Base-by-base conservation (phyloP, 2,797 vertebrate genomes). In the Microtus californicus region DNA sequence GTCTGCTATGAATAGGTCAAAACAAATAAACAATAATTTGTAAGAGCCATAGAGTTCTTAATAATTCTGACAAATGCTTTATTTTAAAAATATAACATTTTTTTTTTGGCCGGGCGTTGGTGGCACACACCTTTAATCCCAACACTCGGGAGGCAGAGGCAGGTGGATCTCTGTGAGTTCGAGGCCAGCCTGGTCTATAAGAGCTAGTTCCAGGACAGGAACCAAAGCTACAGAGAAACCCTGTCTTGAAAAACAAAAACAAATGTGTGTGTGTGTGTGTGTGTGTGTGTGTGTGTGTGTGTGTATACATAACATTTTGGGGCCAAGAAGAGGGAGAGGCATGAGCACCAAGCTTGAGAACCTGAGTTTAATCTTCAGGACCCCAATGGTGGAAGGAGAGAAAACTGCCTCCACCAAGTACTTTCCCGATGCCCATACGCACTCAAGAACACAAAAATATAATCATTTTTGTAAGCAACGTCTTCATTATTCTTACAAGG, bases 1-100 rank as follows among this genome's bases (percentile, higher is more conserved):
- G 51, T 85, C 86, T 56, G 51, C 14, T 31, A 71, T n/a, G 19
- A 48, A 45, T 12, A 79, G 34, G 65, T 81, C 61, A 86, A 86
- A 96, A 91, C 0, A 31, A 93, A n/a, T 69, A 67, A 90, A 15
- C 14, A 76, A 63, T 73, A 95, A 86, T 34, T 37, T 67, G 13
- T 56, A 89, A 95, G 40, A 94, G 85, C 27, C 86, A 79, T 1
- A 73, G 37, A 93, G 73, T 82, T 93, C 27, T 97, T 9, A 14
- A 37, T 86, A 85, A 67, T 56, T 92, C 51, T 73, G 14, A 37
- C 37, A 90, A 86, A 81, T 31, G 10, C 37, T 45, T 95, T 83
- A 90, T 80, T 91, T 94, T 77, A 14, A 89, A 93, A 77, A 83
- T 21, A 56, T 54, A 54, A 54, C 51, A 51, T 54, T 15, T 54